Evolutionary conservation across 2,797 vertebrate species (phyloP).

Genomic region (Gephyroberyx darwinii): DNA sequence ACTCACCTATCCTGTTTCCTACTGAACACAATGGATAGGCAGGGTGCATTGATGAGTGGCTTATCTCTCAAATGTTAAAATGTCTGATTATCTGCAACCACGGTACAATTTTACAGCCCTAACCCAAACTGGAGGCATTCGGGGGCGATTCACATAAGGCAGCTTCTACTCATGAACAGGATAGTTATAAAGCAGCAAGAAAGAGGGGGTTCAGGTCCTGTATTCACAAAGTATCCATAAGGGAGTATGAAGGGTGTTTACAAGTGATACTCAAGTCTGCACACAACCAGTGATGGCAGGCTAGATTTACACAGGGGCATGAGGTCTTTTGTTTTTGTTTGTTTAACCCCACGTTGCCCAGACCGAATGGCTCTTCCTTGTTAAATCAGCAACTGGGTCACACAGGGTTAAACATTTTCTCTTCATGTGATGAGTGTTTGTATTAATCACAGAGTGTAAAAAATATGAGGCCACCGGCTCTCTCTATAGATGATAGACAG

Average conservation of each 20-base stretch:
- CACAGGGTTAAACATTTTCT: neutral
- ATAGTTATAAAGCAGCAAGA: slow-evolving; percentile 33
- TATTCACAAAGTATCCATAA: slow-evolving; percentile 26
- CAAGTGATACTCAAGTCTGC: slow-evolving; percentile 13
- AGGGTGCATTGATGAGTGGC: slow-evolving; percentile 18
- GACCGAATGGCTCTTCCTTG: slow-evolving; percentile 32
- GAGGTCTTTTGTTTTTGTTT: neutral
- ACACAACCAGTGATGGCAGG: neutral
- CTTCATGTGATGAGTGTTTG: neutral
- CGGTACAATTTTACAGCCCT: slow-evolving; percentile 49
- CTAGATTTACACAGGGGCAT: neutral
- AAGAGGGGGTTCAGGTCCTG: slow-evolving; percentile 9
- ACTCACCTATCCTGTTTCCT: slow-evolving; percentile 9
- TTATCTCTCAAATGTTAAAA: slow-evolving; percentile 12
- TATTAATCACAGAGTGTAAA: neutral
- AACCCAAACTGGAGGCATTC: slow-evolving; percentile 29
- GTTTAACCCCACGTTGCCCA: slow-evolving; percentile 6
- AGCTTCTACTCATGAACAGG: slow-evolving; percentile 44
- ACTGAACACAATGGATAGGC: slow-evolving; percentile 16
- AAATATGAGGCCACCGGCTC: slow-evolving; percentile 13
- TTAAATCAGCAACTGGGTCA: slow-evolving; percentile 11
- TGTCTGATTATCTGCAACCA: slow-evolving; percentile 27
- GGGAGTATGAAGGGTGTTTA: neutral
- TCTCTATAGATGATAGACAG: neutral
- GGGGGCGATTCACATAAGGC: slow-evolving; percentile 30